phyloP scores from a whole-genome alignment of 2,113 vertebrate genomes.

The Myotis davidii region DNA sequence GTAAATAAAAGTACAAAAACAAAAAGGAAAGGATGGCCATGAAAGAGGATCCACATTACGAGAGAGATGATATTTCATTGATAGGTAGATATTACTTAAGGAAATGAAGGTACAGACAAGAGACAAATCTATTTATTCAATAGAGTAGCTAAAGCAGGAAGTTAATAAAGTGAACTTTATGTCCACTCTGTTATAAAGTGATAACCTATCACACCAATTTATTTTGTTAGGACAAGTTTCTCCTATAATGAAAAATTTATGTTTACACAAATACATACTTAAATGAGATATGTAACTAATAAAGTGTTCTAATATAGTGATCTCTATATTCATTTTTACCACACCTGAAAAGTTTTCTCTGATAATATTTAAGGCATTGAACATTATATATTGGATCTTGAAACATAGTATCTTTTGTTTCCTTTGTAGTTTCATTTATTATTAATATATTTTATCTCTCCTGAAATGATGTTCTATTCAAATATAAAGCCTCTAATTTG shows the following conservation, averaged over 20 bases:
- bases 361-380: neutral
- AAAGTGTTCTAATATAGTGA: neutral
- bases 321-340: neutral
- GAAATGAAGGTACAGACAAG: neutral
- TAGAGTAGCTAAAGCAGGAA: neutral
- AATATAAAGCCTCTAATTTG: conserved; percentile 29
- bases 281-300: neutral
- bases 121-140: neutral
- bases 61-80: neutral
- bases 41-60: neutral
- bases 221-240: neutral
- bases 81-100: neutral
- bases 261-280: conserved; percentile 19
- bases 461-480: neutral
- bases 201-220: neutral
- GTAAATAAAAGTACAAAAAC: conserved; percentile 35
- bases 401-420: neutral
- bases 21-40: neutral
- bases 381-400: neutral
- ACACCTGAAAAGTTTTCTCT: neutral
- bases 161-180: neutral
- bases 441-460: neutral
- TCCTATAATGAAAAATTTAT: neutral
- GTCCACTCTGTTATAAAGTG: neutral
- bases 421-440: neutral